A percentile compares a stretch with the other conserved stretches of the same genome.
These are phyloP conservation scores for Euspilapteryx auroguttella DNA, from an alignment of 2,888 invertebrate genomes.

Conservation along the genomic window DNA sequence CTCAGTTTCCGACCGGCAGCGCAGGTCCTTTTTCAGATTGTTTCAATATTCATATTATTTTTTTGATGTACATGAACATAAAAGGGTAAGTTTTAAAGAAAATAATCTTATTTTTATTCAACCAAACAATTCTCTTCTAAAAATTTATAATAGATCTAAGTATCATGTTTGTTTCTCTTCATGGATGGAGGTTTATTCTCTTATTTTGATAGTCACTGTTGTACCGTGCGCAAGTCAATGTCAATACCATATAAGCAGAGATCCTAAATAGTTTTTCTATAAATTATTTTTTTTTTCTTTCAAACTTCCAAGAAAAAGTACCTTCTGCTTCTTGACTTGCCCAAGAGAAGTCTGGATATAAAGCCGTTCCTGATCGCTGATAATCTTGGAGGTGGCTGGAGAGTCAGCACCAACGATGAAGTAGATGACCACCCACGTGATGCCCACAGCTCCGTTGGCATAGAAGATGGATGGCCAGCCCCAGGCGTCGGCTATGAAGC, in stretches of 20 bases:
- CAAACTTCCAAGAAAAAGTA: conserved; percentile 1
- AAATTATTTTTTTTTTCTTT: too few species aligned
- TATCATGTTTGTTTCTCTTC: too few species aligned
- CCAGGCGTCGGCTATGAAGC: conserved; percentile 28
- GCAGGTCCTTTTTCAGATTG: too few species aligned
- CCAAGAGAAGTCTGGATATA: conserved; percentile 43
- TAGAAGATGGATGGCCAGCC: conserved; percentile 75
- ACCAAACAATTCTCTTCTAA: neutral
- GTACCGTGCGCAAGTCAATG: too few species aligned
- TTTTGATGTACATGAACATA: too few species aligned
- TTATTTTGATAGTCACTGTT: too few species aligned
- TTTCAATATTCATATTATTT: too few species aligned
- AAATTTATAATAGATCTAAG: too few species aligned
- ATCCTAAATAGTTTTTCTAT: too few species aligned
- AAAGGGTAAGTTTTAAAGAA: neutral
- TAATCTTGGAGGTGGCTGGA: conserved; percentile 34
- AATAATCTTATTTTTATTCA: neutral
- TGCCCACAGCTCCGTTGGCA: conserved; percentile 52
- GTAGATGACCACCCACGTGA: conserved; percentile 58
- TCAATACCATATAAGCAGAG: too few species aligned
- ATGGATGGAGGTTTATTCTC: too few species aligned
- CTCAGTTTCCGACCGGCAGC: too few species aligned
- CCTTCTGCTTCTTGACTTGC: conserved; percentile 5
- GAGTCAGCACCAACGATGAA: conserved; percentile 40
- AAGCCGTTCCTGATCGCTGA: conserved; percentile 32